Conservation (phyloP, 2,888 invertebrate species). For the Koerneria pararmatus region DNA sequence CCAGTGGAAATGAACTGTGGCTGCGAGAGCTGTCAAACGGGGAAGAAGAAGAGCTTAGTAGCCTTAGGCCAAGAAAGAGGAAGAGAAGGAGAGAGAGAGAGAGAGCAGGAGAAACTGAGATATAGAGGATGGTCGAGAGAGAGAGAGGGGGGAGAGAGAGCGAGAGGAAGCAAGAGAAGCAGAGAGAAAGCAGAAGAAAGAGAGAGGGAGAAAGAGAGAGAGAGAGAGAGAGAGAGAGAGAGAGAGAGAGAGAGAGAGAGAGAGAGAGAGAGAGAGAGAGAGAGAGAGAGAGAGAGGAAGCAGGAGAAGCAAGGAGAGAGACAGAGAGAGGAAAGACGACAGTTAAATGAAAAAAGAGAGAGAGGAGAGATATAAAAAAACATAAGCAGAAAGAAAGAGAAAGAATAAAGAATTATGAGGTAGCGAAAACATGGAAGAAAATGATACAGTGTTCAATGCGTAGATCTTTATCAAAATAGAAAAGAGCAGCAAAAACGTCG, state of each 20-base stretch:
- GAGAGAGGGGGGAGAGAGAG: conserved; percentile 12
- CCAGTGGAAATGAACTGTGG: no score
- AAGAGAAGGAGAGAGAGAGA: neutral
- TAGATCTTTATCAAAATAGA: no score
- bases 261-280: neutral
- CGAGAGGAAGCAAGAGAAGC: conserved; percentile 13
- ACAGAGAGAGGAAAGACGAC: neutral
- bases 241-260: neutral
- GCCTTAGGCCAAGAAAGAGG: neutral
- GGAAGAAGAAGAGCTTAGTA: neutral
- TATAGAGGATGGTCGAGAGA: conserved; percentile 14
- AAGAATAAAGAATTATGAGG: no score
- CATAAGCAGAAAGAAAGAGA: no score
- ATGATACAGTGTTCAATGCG: no score
- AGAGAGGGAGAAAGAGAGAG: neutral
- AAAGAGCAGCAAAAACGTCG: no score
- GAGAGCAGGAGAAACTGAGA: neutral
- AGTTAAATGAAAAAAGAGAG: neutral
- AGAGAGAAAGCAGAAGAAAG: conserved; percentile 10
- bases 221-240: neutral
- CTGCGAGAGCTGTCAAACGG: no score
- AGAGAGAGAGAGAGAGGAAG: neutral
- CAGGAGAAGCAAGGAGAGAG: neutral
- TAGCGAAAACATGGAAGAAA: no score
- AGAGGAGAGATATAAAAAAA: neutral